Evolutionary conservation across 1,140 invertebrate genomes (phyloP).

Genomic region (Zaprionus ornatus): DNA sequence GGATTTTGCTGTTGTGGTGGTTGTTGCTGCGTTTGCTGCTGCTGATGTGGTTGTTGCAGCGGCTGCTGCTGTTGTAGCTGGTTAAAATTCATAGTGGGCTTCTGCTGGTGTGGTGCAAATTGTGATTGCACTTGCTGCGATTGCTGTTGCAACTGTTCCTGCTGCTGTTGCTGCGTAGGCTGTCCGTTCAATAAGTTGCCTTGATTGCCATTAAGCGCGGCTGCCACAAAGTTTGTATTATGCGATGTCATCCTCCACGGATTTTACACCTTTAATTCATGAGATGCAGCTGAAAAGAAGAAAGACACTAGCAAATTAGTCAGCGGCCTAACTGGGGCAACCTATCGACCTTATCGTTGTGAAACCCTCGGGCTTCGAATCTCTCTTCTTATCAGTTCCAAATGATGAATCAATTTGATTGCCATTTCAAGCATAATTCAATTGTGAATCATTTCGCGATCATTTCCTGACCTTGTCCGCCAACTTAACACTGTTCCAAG

Average conservation of each 20-base stretch:
- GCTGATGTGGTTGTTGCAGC: constrained; percentile 18
- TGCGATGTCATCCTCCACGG: constrained; percentile 68
- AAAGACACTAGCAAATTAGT: constrained; percentile 19
- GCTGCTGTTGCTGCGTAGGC: constrained; percentile 38
- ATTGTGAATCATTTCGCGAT: not conserved
- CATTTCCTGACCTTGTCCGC: not conserved
- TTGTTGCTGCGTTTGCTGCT: constrained; percentile 15
- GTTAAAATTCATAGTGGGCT: too few species aligned
- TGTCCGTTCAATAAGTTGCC: constrained; percentile 58
- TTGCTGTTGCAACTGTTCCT: constrained; percentile 25
- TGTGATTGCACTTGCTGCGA: constrained; percentile 28
- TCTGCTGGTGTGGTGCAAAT: constrained; percentile 7
- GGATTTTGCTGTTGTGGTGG: constrained; percentile 17
- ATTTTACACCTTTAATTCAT: constrained; percentile 61
- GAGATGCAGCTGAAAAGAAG: constrained; percentile 54
- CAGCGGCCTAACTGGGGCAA: constrained; percentile 5
- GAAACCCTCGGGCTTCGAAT: constrained; percentile 5
- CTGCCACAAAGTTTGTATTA: constrained; percentile 71
- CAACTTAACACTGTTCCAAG: not conserved
- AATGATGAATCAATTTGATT: not conserved
- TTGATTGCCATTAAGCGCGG: constrained; percentile 58
- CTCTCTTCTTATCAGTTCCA: not conserved
- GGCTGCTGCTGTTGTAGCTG: constrained; percentile 27
- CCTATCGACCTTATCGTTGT: not conserved
- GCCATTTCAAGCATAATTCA: not conserved